phyloP scores from a whole-genome alignment of 2,797 vertebrate species.

The Sebastes hubbsi region DNA sequence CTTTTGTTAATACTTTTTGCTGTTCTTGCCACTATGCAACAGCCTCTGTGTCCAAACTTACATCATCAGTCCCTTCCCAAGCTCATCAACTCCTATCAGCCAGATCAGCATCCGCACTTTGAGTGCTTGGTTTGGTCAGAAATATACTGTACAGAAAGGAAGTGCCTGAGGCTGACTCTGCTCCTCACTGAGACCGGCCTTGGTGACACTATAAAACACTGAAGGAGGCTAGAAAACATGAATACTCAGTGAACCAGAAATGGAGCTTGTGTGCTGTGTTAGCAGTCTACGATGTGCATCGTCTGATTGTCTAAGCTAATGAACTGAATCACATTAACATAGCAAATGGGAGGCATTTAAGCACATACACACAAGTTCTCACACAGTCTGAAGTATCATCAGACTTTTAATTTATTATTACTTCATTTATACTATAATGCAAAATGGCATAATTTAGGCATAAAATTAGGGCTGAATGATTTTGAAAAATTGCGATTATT shows the following conservation, averaged over 20 bases:
- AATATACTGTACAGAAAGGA: conserved; percentile 19
- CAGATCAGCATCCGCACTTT: background rate
- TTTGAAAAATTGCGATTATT: no score
- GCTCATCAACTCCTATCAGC: conserved; percentile 12
- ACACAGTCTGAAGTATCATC: background rate
- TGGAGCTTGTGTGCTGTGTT: conserved; percentile 14
- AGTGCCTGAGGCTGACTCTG: conserved; percentile 28
- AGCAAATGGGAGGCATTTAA: conserved; percentile 12
- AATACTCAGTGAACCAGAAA: conserved; percentile 35
- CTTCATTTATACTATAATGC: background rate
- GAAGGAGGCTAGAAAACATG: conserved; percentile 15
- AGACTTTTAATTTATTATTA: background rate
- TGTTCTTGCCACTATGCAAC: background rate
- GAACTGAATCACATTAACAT: conserved; percentile 40
- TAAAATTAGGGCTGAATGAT: background rate
- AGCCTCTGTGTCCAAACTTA: background rate
- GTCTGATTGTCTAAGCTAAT: conserved; percentile 32
- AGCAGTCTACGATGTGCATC: conserved; percentile 10
- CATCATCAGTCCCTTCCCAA: conserved; percentile 1
- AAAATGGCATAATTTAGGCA: background rate
- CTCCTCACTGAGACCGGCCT: conserved; percentile 37
- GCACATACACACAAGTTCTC: background rate
- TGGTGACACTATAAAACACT: conserved; percentile 17
- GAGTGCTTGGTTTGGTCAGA: conserved; percentile 32
- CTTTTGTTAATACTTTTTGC: background rate